Conservation (phyloP, 2,113 vertebrate genomes). For the Petaurus breviceps region DNA sequence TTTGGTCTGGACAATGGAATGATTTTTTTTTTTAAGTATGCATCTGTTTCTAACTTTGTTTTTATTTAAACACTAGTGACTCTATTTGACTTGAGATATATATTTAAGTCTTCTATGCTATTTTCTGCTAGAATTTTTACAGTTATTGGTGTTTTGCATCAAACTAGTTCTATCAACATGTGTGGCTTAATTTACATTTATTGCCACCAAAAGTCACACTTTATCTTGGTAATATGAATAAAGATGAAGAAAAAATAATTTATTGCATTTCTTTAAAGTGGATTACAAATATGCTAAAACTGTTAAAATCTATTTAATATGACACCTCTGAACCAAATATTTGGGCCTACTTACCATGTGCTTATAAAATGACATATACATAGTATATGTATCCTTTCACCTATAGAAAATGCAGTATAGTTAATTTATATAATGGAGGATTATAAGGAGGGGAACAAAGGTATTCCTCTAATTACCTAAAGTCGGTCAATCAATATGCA, state of each 20-base stretch:
- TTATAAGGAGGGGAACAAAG: constrained; percentile 31
- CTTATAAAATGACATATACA: not conserved
- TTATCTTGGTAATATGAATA: constrained; percentile 25
- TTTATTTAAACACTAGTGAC: constrained; percentile 45
- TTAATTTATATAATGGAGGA: constrained; percentile 22
- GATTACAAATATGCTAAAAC: not conserved
- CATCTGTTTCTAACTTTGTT: constrained; percentile 13
- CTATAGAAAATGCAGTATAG: not conserved
- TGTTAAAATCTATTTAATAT: constrained; percentile 35
- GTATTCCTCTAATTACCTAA: not conserved
- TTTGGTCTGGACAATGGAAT: not conserved
- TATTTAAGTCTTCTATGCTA: not conserved
- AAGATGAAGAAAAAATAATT: constrained; percentile 38
- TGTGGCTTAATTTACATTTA: constrained; percentile 42
- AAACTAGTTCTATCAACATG: not conserved
- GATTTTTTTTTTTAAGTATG: constrained; percentile 48
- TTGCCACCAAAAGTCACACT: constrained; percentile 38
- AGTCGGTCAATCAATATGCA: not conserved
- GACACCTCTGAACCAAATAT: constrained; percentile 38
- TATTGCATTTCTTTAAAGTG: not conserved
- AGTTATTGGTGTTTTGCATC: not conserved
- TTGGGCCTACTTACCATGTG: not conserved
- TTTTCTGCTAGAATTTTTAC: constrained; percentile 46
- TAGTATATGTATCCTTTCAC: not conserved
- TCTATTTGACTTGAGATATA: constrained; percentile 23